Evolutionary conservation across 2,113 vertebrate species (phyloP).

Genomic region (Tragelaphus scriptus): DNA sequence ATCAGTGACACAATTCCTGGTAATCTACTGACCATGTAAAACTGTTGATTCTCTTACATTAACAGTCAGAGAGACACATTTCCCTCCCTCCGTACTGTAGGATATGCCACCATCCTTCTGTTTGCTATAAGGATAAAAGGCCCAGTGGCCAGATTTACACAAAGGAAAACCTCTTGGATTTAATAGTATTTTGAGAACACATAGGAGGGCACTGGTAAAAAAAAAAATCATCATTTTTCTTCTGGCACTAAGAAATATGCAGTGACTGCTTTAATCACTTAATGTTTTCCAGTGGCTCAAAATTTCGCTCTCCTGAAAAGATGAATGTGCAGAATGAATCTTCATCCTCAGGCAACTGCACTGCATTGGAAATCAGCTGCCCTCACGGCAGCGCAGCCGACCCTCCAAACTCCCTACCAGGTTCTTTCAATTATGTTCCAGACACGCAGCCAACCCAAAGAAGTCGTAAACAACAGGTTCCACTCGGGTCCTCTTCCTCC

Average conservation of each 20-base stretch:
- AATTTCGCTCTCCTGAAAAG: not conserved
- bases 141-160: not conserved
- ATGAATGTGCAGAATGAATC: not conserved
- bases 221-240: not conserved
- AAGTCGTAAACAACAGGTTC: constrained; percentile 48
- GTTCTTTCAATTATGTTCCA: not conserved
- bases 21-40: not conserved
- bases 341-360: not conserved
- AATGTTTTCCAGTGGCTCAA: not conserved
- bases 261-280: not conserved
- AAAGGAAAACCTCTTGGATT: not conserved
- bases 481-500: not conserved
- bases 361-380: not conserved
- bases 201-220: not conserved
- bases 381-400: not conserved
- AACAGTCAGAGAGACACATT: not conserved
- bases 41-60: not conserved
- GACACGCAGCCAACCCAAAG: not conserved
- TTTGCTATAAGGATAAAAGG: not conserved
- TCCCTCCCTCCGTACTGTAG: not conserved
- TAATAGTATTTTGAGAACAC: not conserved
- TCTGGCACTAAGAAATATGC: constrained; percentile 1
- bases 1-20: not conserved
- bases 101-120: not conserved
- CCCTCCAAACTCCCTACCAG: not conserved